Base-by-base conservation (phyloP, 2,113 vertebrate genomes). In the Piprites chloris region DNA sequence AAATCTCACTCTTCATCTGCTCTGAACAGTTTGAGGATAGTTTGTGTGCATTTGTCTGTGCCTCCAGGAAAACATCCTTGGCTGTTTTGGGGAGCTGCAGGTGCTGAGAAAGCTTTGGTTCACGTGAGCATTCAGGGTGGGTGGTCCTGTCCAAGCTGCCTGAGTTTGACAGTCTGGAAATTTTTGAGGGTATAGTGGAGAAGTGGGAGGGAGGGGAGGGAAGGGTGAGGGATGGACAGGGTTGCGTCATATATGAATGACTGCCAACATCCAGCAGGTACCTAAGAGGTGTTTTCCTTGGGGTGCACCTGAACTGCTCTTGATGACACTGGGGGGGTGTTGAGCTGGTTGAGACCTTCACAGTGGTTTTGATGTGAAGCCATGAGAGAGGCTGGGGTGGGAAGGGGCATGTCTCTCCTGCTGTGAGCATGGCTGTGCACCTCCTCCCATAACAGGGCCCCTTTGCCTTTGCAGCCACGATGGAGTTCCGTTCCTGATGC, bases 401-500 rank as follows among this genome's bases (percentile, higher is more conserved):
- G n/a, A 62, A 41, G 0, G 3, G 27, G 11, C 1, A 2, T 66
- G 76, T 49, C 14, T 42, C 27, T 52, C 12, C 35, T 41, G 3
- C 22, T 15, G 4, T 35, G 28, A 56, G 21, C 0, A 0, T 30
- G 35, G 42, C 33, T 59, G 23, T 62, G 35, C 59, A 24, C 22
- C 17, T 50, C 4, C 32, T 12, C 1, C 63, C 46, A 23, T 71
- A 23, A 91, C 1, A 8, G n/a, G 46, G 16, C 41, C 30, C 74
- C 56, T 78, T 35, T 81, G 68, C 88, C 80, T 42, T 53, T 47
- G 12, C 97, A 99, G 99, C 97, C 96, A 98, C 37, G 99, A 99
- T 1, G 99, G 99, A 1, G 98, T 99, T 52, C 99, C 99, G 1
- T 99, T 99, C 80, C 98, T 99, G 32, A 99, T 99, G 99, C 98